Evolutionary conservation across 2,797 vertebrate genomes (phyloP).

Genomic region (Amphiprion clarkii): DNA sequence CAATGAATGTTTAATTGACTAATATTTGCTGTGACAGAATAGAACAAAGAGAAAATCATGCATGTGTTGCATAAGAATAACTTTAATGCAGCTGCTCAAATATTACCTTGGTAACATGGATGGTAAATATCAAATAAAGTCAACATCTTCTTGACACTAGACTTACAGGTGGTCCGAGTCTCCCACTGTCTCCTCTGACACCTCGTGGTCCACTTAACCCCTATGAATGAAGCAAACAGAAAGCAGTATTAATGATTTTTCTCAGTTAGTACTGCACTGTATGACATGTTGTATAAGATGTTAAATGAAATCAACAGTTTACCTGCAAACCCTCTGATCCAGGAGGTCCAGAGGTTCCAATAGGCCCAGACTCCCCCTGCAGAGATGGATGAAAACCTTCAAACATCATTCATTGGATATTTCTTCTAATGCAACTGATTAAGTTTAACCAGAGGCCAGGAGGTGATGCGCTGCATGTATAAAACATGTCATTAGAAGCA

Average conservation of each 20-base stretch:
- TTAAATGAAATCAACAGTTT: conserved; percentile 14
- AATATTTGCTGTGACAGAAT: too few relatives aligned
- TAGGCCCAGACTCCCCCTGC: conserved; percentile 73
- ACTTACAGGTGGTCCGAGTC: conserved; percentile 81
- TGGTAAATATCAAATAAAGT: neutral
- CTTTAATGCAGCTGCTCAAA: neutral
- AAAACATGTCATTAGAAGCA: neutral
- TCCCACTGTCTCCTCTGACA: conserved; percentile 85
- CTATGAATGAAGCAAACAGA: conserved; percentile 67
- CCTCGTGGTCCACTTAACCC: conserved; percentile 84
- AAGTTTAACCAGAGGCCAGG: conserved; percentile 9
- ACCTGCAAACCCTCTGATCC: conserved; percentile 77
- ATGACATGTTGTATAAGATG: neutral
- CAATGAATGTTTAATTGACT: too few relatives aligned
- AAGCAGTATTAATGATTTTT: neutral
- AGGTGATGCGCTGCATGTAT: neutral
- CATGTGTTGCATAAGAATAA: neutral
- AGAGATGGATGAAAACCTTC: conserved; percentile 8
- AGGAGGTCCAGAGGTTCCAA: conserved; percentile 66
- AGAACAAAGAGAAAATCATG: too few relatives aligned
- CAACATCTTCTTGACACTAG: neutral
- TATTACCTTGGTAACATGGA: neutral
- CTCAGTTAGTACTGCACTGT: neutral
- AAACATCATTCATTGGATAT: neutral
- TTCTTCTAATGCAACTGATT: neutral